A percentile compares a stretch with the other conserved stretches of the same genome.
Conservation (phyloP, 2,113 vertebrate species). For the Uria lomvia region DNA sequence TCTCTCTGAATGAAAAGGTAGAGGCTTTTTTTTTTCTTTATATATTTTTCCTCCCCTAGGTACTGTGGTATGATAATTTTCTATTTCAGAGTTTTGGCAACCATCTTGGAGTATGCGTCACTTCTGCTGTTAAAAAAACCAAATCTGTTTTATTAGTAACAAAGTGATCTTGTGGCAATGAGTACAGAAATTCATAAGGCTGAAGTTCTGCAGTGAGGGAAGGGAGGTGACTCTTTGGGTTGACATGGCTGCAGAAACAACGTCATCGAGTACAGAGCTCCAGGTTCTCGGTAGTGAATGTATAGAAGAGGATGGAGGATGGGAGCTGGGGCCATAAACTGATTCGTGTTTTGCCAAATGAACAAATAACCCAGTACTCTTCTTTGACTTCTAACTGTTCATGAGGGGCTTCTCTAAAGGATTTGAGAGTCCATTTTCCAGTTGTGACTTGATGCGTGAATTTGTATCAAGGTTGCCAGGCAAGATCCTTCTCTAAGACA, state of each 20-base stretch:
- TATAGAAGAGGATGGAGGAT: background rate
- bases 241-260: background rate
- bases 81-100: background rate
- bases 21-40: background rate
- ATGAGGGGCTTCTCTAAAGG: background rate
- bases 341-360: background rate
- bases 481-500: background rate
- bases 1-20: background rate
- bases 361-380: background rate
- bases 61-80: slow-evolving; percentile 27
- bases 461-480: background rate
- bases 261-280: background rate
- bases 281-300: background rate
- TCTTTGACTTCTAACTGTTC: background rate
- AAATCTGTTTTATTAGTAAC: background rate
- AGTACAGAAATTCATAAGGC: background rate
- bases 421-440: background rate
- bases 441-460: background rate
- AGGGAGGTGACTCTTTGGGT: background rate
- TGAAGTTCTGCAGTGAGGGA: background rate
- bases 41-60: background rate
- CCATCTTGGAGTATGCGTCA: background rate
- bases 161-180: background rate
- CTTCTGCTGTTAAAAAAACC: background rate
- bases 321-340: background rate